Evolutionary conservation across 2,113 vertebrate genomes (phyloP), one percentile per base, ranked within the genome.

Genomic region (Semicossyphus pulcher): DNA sequence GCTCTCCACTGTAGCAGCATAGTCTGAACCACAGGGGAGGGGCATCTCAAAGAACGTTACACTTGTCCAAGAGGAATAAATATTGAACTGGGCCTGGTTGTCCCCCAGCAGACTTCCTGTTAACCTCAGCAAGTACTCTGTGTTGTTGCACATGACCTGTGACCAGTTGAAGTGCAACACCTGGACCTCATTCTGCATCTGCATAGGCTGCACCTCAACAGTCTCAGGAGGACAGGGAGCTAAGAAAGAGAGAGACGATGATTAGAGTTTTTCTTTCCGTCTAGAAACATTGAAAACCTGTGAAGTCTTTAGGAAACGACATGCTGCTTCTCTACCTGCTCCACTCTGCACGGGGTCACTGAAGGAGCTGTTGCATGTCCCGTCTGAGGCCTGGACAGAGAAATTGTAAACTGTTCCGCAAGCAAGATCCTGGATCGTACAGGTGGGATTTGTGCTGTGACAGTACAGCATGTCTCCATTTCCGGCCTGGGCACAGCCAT

Each of bases 1-100:
- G 58, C 93, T 91, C 39, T 72, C 69, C 60, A 95, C 77, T 18
- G 84, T 90, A 11, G 92, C 90, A 2, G 2, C 31, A 49, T 90
- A 95, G 31, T 75, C 49, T 1, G 93, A 94, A 44, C 93, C 77
- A 73, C 94, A 95, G 23, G 92, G 85, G 11, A 95, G 64, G 23
- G 91, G 93, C 8, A 93, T 82, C 69, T 94, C 93, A 67, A 92
- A 95, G 73, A 68, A 90, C 0, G 73, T 87, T 23, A 1, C 8
- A 10, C 25, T 65, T 5, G 93, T 94, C 93, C 93, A 94, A 31
- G 93, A 95, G 62, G 94, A 95, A 1, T 72, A 54, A 12, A 95
- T 3, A 4, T 91, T 42, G 20, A 92, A 92, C 29, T 53, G 70
- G 25, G 86, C 2, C 6, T 84, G 42, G 67, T 5, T 58, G 45